Evolutionary conservation across 2,113 vertebrate genomes (phyloP), one percentile per base, ranked within the genome.

Genomic region (Ictalurus punctatus): DNA sequence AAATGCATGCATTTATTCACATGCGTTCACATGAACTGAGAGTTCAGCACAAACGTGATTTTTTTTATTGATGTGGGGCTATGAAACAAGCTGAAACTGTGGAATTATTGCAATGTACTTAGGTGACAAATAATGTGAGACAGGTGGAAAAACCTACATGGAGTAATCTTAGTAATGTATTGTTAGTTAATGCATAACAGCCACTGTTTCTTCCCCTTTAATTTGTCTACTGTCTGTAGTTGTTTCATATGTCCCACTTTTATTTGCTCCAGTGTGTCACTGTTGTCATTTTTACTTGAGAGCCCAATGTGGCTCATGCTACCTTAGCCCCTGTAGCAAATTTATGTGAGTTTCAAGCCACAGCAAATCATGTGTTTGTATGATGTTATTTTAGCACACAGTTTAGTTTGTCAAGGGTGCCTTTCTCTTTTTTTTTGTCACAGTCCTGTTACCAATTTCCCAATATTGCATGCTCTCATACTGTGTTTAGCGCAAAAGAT

Each of bases 201-300:
- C 79, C 52, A 30, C 74, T 14, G 74, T n/a, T 67, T 14, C 9
- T 17, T 7, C 2, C 13, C 13, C 16, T 54, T 30, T 23, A 40
- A 83, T 83, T 4, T 61, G 80, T 40, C 17, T 61, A 23, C 30
- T 23, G 30, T 61, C 30, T 59, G 9, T 37, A 83, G 71, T 89
- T 83, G 86, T 93, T 92, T 87, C 76, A 86, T 94, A 90, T 92
- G 73, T 87, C 85, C 48, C 86, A 90, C 87, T 93, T 91, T 94
- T 92, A 91, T 93, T 92, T 86, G 89, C 65, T 83, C 82, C 84
- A 91, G n/a, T 80, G 71, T 71, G 83, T 84, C 87, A 76, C 40
- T 37, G 27, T 54, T 83, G 27, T 52, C n/a, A 54, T 21, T 44
- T 76, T 86, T 37, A 81, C 6, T 30, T 81, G 13, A 59, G 37